Evolutionary conservation across 2,888 invertebrate species (phyloP).

Genomic region (Drosophila anomelani): DNA sequence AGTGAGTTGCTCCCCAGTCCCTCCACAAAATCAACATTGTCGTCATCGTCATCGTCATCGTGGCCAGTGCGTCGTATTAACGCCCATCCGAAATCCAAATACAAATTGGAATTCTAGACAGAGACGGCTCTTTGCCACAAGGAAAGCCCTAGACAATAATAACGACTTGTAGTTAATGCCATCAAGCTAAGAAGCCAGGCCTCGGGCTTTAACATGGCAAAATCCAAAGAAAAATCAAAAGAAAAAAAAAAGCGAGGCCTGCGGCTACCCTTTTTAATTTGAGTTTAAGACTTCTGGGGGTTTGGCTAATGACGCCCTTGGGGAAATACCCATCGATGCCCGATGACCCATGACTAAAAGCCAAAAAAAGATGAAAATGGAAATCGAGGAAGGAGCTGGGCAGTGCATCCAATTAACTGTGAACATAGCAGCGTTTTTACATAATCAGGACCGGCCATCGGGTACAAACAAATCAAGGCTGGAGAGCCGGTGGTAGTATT

Average conservation of each 20-base stretch:
- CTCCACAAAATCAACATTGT: slow-evolving; percentile 21
- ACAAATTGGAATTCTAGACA: slow-evolving; percentile 71
- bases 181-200: slow-evolving; percentile 55
- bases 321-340: slow-evolving; percentile 46
- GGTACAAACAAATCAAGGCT: slow-evolving; percentile 25
- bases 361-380: not conserved
- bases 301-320: slow-evolving; percentile 67
- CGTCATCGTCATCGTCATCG: slow-evolving; percentile 19
- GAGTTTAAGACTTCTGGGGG: slow-evolving; percentile 35
- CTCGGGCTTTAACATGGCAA: slow-evolving; percentile 26
- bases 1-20: slow-evolving; percentile 49
- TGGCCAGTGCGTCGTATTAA: slow-evolving; percentile 51
- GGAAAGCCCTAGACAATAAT: slow-evolving; percentile 73
- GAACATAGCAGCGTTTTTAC: slow-evolving; percentile 23
- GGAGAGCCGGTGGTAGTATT: slow-evolving; percentile 6
- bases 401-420: slow-evolving; percentile 74
- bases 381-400: slow-evolving; percentile 8
- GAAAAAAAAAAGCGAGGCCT: not conserved
- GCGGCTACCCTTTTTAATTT: slow-evolving; percentile 45
- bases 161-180: slow-evolving; percentile 73
- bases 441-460: slow-evolving; percentile 32
- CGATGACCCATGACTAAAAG: slow-evolving; percentile 21
- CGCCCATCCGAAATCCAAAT: slow-evolving; percentile 55
- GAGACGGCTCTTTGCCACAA: not conserved
- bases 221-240: not conserved